Percentiles rank a stretch among this genome's conserved stretches.
These are phyloP conservation scores for Notodonta dromedarius DNA, from an alignment of 2,888 invertebrate genomes.

Conservation along the genomic window DNA sequence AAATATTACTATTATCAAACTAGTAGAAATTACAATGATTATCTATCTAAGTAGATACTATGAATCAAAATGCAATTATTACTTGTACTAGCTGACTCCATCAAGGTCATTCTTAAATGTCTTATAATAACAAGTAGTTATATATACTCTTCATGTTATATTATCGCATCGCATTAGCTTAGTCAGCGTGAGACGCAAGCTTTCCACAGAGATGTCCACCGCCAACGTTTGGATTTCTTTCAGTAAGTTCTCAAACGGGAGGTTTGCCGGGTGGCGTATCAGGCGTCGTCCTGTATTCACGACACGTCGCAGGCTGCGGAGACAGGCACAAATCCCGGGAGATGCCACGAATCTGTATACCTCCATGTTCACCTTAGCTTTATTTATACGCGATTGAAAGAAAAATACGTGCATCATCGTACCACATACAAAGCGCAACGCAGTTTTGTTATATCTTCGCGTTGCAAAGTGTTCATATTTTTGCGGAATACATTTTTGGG, in stretches of 20 bases:
- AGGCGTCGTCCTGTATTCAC: conserved; percentile 58
- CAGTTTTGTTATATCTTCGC: conserved; percentile 17
- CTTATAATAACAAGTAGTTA: too few relatives aligned
- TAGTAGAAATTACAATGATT: too few relatives aligned
- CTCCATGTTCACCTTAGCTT: conserved; percentile 67
- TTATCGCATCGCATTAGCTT: conserved; percentile 3
- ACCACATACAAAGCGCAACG: conserved; percentile 41
- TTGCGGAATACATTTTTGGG: background rate
- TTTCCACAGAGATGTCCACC: conserved; percentile 17
- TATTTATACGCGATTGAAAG: conserved; percentile 72
- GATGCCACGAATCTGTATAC: conserved; percentile 72
- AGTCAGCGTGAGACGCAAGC: background rate
- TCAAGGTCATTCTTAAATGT: too few relatives aligned
- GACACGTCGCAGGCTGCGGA: conserved; percentile 72
- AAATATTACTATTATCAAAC: too few relatives aligned
- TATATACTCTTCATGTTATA: too few relatives aligned
- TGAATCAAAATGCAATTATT: too few relatives aligned
- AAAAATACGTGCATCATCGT: conserved; percentile 64
- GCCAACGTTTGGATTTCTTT: conserved; percentile 37
- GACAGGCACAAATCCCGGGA: conserved; percentile 77
- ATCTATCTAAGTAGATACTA: too few relatives aligned
- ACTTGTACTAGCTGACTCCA: too few relatives aligned
- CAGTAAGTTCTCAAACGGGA: conserved; percentile 33
- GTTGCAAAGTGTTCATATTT: background rate
- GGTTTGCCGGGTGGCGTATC: conserved; percentile 44